These are phyloP conservation scores for Syngnathus scovelli DNA, from an alignment of 2,113 vertebrate genomes.

Conservation along the genomic window DNA sequence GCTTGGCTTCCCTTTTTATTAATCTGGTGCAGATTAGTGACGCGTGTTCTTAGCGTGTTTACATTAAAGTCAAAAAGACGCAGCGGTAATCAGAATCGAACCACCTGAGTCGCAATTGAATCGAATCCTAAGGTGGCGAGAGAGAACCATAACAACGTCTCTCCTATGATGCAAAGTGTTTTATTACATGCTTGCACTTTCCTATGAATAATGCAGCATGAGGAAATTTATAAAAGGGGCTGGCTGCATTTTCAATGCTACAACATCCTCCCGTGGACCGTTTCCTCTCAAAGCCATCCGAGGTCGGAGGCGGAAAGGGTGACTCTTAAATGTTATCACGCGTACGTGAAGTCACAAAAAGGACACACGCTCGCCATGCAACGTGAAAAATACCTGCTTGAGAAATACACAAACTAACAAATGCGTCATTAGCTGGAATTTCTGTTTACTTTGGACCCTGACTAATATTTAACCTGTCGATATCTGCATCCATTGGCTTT, in stretches of 20 bases:
- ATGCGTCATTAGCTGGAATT: constrained; percentile 14
- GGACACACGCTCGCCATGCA: neutral
- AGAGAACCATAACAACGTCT: neutral
- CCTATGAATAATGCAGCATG: neutral
- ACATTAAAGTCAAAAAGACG: too few species aligned
- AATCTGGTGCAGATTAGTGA: too few species aligned
- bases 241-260: constrained; percentile 9
- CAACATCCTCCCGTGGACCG: constrained; percentile 11
- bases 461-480: constrained; percentile 10
- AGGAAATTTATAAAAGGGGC: constrained; percentile 5
- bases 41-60: too few species aligned
- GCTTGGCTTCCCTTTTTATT: too few species aligned
- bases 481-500: neutral
- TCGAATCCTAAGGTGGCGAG: neutral
- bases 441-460: constrained; percentile 31
- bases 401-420: constrained; percentile 14
- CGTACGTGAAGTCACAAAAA: constrained; percentile 10
- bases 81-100: neutral
- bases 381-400: constrained; percentile 37
- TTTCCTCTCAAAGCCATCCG: constrained; percentile 32
- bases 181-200: constrained; percentile 4
- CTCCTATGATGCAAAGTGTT: neutral
- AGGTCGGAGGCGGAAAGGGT: constrained; percentile 22
- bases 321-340: constrained; percentile 24
- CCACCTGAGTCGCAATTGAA: neutral